Evolutionary conservation across 64 coral and sea anemone species (phyloP), one percentile per base, ranked within the genome.

Genomic region (Stichodactyla helianthus): DNA sequence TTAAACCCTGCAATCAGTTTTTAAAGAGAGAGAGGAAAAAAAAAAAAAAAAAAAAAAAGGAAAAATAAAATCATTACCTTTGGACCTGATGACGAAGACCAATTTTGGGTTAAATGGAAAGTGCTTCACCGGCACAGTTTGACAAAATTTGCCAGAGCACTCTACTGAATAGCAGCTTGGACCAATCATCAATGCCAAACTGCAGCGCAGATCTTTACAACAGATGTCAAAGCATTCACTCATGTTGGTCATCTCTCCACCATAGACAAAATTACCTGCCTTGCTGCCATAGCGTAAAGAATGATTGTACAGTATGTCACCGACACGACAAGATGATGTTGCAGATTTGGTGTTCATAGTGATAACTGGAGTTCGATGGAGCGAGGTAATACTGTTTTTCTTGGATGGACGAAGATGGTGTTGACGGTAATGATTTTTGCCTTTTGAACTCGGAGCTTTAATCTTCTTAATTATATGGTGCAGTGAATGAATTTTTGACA

Each of bases 71-170:
- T 31, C 2, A 14, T 92, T 55, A 92, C 85, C 84, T 87, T 64
- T 87, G 15, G 16, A 79, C 53, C 90, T 86, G 50, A 82, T 86
- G 59, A 92, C 90, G 19, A 85, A 86, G n/a, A 78, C 90, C 68
- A 92, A 71, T 52, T 70, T 92, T 12, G 84, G 77, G 15, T 87
- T 82, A 25, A 76, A 83, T 55, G 53, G 19, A 13, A 82, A 51
- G n/a, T 60, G 85, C 16, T 56, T 82, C 26, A 87, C 77, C 7
- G 90, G 90, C 10, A 87, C 77, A 16, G 90, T 92, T 26, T 64
- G 90, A 65, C 90, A 92, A 82, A 92, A 92, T 60, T 27, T 92
- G 50, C 77, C 90, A 9, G 52, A 12, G 59, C 90, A 92, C 11
- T 61, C 60, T 6, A 92, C 90, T 18, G 74, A 53, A 60, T 87